Conservation (phyloP, 2,888 invertebrate genomes). For the Mayetiola destructor region DNA sequence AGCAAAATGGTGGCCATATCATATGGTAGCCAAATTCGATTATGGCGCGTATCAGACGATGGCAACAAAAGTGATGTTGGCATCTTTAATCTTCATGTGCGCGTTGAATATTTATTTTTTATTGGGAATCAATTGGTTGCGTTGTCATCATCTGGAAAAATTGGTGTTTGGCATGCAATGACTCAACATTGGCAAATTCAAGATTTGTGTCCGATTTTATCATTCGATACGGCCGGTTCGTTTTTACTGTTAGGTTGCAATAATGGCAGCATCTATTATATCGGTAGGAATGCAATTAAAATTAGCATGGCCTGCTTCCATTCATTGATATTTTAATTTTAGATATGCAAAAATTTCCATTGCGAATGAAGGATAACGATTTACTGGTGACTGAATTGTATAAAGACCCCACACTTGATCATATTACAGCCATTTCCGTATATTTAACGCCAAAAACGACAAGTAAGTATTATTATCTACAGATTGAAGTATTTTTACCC, state of each 20-base stretch:
- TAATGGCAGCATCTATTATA: constrained; percentile 93
- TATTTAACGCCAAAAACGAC: constrained; percentile 98
- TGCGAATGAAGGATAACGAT: constrained; percentile 98
- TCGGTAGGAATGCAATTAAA: constrained; percentile 68
- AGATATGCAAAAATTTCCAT: constrained; percentile 99
- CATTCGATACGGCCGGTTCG: constrained; percentile 93
- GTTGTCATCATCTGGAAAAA: constrained; percentile 77
- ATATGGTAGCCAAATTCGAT: constrained; percentile 56
- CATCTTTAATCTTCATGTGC: constrained; percentile 78
- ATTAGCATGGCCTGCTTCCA: neutral
- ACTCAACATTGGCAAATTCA: constrained; percentile 98
- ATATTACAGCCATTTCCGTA: constrained; percentile 94
- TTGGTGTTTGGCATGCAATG: constrained; percentile 99
- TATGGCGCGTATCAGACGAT: constrained; percentile 69
- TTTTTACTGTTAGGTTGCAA: constrained; percentile 89
- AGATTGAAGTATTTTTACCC: too few species aligned
- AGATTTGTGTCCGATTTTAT: constrained; percentile 87
- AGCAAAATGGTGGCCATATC: constrained; percentile 75
- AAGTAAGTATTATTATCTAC: constrained; percentile 51
- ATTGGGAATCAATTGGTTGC: constrained; percentile 98
- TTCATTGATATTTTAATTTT: constrained; percentile 24
- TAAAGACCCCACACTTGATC: constrained; percentile 84
- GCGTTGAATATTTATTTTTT: constrained; percentile 91
- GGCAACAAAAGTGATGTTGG: constrained; percentile 63
- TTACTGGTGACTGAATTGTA: constrained; percentile 91